Conservation (phyloP, 2,113 vertebrate genomes). For the Chamaea fasciata region DNA sequence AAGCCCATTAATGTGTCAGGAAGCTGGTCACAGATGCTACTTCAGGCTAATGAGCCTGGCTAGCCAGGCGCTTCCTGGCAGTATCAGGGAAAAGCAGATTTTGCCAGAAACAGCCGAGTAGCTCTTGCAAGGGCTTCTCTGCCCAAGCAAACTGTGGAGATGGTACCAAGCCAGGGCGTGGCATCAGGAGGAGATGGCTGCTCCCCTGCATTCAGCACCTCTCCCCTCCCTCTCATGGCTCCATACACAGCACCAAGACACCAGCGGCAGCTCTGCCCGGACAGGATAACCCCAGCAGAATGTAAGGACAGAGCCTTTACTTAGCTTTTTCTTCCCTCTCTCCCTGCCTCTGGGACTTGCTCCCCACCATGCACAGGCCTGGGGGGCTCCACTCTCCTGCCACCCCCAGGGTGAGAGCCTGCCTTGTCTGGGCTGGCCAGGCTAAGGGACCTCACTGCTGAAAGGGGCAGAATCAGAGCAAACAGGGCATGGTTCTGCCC, state of each 20-base stretch:
- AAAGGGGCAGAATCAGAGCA: neutral
- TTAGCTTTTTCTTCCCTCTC: neutral
- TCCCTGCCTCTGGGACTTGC: neutral
- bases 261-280: rapidly evolving
- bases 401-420: rapidly evolving
- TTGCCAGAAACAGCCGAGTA: rapidly evolving
- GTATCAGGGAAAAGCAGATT: neutral
- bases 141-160: neutral
- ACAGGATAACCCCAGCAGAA: neutral
- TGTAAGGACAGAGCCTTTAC: neutral
- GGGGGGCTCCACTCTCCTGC: neutral
- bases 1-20: neutral
- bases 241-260: rapidly evolving
- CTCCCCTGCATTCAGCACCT: neutral
- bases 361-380: rapidly evolving
- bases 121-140: neutral
- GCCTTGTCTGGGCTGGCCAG: rapidly evolving
- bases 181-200: neutral
- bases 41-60: neutral
- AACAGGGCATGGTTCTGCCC: neutral
- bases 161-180: neutral
- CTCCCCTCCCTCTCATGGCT: rapidly evolving
- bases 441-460: neutral
- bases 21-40: neutral
- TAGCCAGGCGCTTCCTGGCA: neutral